These are phyloP conservation scores for Ornithorhynchus anatinus DNA, from an alignment of 2,113 vertebrate genomes.

Conservation along the genomic window DNA sequence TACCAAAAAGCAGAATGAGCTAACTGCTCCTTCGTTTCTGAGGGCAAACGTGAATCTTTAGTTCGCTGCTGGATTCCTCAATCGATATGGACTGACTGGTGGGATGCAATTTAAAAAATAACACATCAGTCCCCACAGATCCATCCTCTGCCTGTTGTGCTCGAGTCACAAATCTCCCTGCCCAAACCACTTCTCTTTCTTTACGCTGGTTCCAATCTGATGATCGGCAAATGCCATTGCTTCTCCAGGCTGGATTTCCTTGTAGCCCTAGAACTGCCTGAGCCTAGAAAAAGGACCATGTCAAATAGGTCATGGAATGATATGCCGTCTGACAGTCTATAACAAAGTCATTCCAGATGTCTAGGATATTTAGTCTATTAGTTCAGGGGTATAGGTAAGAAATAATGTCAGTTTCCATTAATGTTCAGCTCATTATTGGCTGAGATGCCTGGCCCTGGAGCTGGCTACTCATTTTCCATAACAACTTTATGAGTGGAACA, in stretches of 20 bases:
- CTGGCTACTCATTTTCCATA: conserved; percentile 27
- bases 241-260: background rate
- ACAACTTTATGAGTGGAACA: conserved; percentile 37
- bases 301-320: background rate
- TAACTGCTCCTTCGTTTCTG: conserved; percentile 8
- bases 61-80: background rate
- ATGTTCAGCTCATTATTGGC: conserved; percentile 6
- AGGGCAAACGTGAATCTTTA: conserved; percentile 13
- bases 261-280: background rate
- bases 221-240: background rate
- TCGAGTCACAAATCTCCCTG: background rate
- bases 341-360: conserved; percentile 38
- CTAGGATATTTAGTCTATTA: conserved; percentile 30
- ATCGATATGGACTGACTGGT: conserved; percentile 5
- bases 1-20: conserved; percentile 14
- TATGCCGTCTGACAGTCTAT: background rate
- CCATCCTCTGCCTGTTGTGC: background rate
- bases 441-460: background rate
- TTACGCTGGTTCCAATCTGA: background rate
- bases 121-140: background rate
- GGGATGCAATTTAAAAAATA: conserved; percentile 19
- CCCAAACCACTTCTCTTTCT: conserved; percentile 8
- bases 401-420: conserved; percentile 46
- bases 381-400: conserved; percentile 34
- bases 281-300: conserved; percentile 12